Evolutionary conservation across 2,888 invertebrate species (phyloP).

Genomic region (Xanthia icteritia): DNA sequence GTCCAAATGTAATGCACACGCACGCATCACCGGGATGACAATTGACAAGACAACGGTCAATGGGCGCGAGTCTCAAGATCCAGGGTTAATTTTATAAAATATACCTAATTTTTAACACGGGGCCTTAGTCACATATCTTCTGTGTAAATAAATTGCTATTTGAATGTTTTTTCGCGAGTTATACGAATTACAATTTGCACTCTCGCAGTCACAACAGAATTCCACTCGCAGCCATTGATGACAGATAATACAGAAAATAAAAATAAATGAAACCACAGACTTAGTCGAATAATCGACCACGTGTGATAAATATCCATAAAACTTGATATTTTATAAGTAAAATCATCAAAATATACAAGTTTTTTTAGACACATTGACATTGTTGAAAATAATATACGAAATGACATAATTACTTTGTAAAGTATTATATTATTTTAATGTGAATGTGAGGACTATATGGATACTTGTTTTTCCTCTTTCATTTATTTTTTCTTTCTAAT

Average conservation of each 20-base stretch:
- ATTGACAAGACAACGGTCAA: slow-evolving; percentile 70
- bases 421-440: too few species aligned
- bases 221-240: slow-evolving; percentile 64
- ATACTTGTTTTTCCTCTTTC: too few species aligned
- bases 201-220: slow-evolving; percentile 62
- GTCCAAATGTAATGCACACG: slow-evolving; percentile 75
- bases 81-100: slow-evolving; percentile 25
- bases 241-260: slow-evolving; percentile 59
- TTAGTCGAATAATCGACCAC: slow-evolving; percentile 6
- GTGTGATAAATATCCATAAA: too few species aligned
- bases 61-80: slow-evolving; percentile 46
- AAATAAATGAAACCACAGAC: slow-evolving; percentile 19
- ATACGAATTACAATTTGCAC: slow-evolving; percentile 29
- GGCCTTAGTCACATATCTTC: slow-evolving; percentile 57
- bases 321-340: too few species aligned
- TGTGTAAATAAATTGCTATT: slow-evolving; percentile 36
- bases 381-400: too few species aligned
- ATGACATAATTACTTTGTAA: too few species aligned
- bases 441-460: too few species aligned
- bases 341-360: too few species aligned
- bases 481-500: too few species aligned
- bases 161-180: slow-evolving; percentile 26
- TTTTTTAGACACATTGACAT: too few species aligned
- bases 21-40: slow-evolving; percentile 78
- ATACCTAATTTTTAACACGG: slow-evolving; percentile 55